These are phyloP conservation scores for Xenopus petersii DNA, from an alignment of 2,797 vertebrate species.

Conservation along the genomic window DNA sequence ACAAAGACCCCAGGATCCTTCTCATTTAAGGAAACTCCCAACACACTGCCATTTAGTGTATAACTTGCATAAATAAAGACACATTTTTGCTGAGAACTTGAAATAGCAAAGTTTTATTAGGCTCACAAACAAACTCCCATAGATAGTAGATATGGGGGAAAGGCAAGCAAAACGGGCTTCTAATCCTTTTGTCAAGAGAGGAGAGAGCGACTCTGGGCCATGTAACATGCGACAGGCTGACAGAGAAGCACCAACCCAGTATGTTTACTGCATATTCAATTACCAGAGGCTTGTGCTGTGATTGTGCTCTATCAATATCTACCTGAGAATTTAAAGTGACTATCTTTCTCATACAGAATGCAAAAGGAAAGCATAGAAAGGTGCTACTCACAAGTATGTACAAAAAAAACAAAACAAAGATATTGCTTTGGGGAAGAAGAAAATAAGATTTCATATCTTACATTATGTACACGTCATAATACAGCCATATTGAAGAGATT, in stretches of 20 bases:
- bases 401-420: constrained; percentile 20
- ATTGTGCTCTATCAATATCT: constrained; percentile 45
- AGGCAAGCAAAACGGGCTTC: constrained; percentile 20
- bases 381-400: constrained; percentile 36
- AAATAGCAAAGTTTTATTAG: constrained; percentile 29
- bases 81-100: constrained; percentile 2
- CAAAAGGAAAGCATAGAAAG: neutral
- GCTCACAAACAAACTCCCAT: constrained; percentile 36
- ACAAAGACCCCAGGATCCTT: too few relatives aligned
- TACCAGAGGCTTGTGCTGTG: constrained; percentile 13
- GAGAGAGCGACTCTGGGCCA: neutral
- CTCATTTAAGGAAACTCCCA: too few relatives aligned
- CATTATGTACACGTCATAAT: constrained; percentile 34
- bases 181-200: neutral
- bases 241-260: neutral
- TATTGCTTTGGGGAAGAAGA: constrained; percentile 21
- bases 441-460: constrained; percentile 32
- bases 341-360: constrained; percentile 1
- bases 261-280: constrained; percentile 21
- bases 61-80: neutral
- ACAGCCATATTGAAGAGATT: neutral
- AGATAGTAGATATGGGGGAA: constrained; percentile 11
- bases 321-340: constrained; percentile 42
- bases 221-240: neutral
- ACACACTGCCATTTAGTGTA: too few relatives aligned